phyloP scores from a whole-genome alignment of 2,797 vertebrate genomes.

The Taeniopygia guttata region DNA sequence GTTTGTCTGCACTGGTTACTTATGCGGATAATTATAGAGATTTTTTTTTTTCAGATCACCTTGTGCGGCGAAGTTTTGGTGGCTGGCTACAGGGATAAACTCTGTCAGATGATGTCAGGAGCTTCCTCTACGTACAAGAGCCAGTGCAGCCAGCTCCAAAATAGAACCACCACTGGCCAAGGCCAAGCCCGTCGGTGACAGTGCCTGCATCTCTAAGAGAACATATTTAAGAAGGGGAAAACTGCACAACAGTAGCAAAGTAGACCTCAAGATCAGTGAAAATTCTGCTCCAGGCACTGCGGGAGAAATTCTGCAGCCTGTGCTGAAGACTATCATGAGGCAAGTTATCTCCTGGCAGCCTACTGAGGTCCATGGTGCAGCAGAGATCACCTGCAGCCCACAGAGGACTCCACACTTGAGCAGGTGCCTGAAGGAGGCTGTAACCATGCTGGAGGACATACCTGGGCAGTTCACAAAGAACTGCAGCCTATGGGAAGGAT shows the following conservation, averaged over 20 bases:
- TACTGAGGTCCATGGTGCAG: background rate
- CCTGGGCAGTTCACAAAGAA: background rate
- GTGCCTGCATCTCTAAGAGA: background rate
- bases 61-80: background rate
- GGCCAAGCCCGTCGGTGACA: fast-evolving
- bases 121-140: background rate
- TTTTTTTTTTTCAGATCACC: background rate
- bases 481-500: background rate
- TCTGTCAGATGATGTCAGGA: background rate
- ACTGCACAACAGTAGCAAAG: background rate
- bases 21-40: background rate
- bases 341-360: background rate
- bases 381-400: background rate
- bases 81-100: background rate
- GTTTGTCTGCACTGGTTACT: background rate
- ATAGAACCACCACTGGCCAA: fast-evolving
- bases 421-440: background rate
- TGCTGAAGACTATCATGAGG: background rate
- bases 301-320: background rate
- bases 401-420: fast-evolving
- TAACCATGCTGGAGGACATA: background rate
- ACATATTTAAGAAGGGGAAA: background rate
- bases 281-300: background rate
- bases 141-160: background rate
- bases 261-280: background rate